These are phyloP conservation scores for Grantiella picta DNA, from an alignment of 2,113 vertebrate species.

Conservation along the genomic window DNA sequence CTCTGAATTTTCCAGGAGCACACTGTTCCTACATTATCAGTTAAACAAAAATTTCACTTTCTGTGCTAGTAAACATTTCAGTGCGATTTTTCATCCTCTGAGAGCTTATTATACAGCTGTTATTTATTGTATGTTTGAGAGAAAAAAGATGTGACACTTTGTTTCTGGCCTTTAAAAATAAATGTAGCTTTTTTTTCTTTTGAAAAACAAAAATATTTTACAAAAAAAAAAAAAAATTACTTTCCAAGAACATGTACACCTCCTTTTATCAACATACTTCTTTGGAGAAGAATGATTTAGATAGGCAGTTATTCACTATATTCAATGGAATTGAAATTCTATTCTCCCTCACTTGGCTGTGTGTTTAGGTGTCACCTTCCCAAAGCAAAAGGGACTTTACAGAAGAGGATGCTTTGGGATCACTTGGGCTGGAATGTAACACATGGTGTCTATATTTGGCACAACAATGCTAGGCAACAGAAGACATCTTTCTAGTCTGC, in stretches of 20 bases:
- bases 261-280: not conserved
- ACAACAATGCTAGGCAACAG: constrained; percentile 3
- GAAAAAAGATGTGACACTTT: not conserved
- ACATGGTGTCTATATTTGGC: not conserved
- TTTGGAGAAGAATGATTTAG: not conserved
- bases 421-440: not conserved
- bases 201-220: not conserved
- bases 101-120: not conserved
- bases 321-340: not conserved
- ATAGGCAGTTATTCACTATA: not conserved
- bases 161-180: not conserved
- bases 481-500: not conserved
- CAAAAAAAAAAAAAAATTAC: not conserved
- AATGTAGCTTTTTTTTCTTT: not conserved
- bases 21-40: not conserved
- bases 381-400: not conserved
- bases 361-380: not conserved
- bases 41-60: not conserved
- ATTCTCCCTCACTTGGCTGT: not conserved
- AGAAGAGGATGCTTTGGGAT: not conserved
- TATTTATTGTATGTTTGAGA: not conserved
- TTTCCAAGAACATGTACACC: not conserved
- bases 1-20: not conserved
- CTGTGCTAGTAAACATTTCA: not conserved
- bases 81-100: not conserved